phyloP scores from a whole-genome alignment of 2,113 vertebrate genomes.

The Lophius piscatorius region DNA sequence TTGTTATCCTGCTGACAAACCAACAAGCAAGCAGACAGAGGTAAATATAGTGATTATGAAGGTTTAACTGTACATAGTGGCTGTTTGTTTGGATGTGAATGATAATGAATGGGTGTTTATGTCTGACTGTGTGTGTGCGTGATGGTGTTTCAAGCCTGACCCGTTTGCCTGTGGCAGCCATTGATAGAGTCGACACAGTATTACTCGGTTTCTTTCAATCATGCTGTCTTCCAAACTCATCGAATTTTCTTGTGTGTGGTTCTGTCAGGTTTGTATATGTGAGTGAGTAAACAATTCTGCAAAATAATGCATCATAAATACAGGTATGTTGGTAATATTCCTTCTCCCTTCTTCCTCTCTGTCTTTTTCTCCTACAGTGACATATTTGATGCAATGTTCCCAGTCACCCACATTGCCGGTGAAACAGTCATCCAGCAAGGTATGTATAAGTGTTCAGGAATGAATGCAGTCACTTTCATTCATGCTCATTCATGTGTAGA shows the following conservation, averaged over 20 bases:
- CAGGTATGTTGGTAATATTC: constrained; percentile 4
- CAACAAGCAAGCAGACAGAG: no score
- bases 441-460: constrained; percentile 56
- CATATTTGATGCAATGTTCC: constrained; percentile 99
- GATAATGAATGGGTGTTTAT: constrained; percentile 19
- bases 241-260: constrained; percentile 6
- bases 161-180: constrained; percentile 17
- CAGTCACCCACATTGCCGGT: constrained; percentile 94
- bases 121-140: constrained; percentile 35
- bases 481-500: neutral
- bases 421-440: constrained; percentile 98
- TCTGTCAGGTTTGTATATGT: no score
- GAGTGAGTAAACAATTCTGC: no score
- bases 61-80: constrained; percentile 2
- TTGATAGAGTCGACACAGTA: constrained; percentile 26
- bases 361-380: constrained; percentile 82
- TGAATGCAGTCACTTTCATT: neutral
- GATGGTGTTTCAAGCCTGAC: constrained; percentile 42
- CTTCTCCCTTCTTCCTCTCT: neutral
- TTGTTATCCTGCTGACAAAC: no score
- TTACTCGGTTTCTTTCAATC: no score
- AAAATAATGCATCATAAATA: neutral
- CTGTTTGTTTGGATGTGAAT: constrained; percentile 25
- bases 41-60: no score
- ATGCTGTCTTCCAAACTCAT: constrained; percentile 6